Percentiles rank a stretch among this genome's conserved stretches.
Conservation (phyloP, 2,888 invertebrate genomes). For the Steromphala cineraria region DNA sequence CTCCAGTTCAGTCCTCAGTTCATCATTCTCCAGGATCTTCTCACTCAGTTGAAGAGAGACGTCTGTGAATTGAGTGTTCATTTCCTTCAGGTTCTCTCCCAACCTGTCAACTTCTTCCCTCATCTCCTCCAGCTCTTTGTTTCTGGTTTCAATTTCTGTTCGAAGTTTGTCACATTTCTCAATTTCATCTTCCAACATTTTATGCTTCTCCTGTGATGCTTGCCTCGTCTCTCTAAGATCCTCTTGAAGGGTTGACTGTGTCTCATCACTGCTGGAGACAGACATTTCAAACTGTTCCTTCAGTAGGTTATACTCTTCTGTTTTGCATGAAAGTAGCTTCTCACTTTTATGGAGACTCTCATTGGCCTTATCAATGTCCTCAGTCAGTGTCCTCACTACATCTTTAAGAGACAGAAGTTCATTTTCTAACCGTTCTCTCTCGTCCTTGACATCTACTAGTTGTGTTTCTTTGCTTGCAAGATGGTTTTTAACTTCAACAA, state of each 20-base stretch:
- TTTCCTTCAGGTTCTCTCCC: not conserved
- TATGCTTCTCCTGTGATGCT: not conserved
- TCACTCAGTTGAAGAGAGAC: not conserved
- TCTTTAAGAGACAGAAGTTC: slow-evolving; percentile 14
- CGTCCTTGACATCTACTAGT: not conserved
- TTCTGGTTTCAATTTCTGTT: not conserved
- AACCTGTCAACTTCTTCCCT: no score
- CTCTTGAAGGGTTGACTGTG: not conserved
- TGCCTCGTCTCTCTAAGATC: not conserved
- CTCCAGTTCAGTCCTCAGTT: not conserved
- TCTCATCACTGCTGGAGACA: not conserved
- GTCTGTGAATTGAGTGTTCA: not conserved
- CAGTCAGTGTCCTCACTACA: not conserved
- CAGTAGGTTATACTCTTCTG: not conserved
- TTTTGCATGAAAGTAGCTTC: not conserved
- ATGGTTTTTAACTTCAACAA: not conserved
- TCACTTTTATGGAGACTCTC: not conserved
- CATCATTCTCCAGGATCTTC: not conserved
- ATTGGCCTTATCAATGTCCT: not conserved
- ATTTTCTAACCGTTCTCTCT: not conserved
- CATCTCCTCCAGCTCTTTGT: not conserved
- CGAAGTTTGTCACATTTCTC: not conserved
- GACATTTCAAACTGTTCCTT: not conserved
- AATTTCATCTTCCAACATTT: not conserved
- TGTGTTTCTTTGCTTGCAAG: not conserved